Conservation (phyloP, 2,113 vertebrate genomes). For the Erinaceus europaeus region DNA sequence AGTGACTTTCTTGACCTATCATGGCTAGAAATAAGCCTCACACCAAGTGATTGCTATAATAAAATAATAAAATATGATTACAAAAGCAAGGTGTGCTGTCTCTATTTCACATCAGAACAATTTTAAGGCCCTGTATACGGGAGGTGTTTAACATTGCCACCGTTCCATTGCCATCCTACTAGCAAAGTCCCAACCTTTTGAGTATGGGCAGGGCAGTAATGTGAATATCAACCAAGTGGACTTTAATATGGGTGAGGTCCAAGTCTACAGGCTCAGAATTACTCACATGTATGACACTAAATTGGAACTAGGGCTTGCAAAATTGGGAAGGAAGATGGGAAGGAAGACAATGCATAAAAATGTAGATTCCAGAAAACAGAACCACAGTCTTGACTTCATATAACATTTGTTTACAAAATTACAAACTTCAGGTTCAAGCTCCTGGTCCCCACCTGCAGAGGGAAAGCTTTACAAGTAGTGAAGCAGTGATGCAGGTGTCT, state of each 20-base stretch:
- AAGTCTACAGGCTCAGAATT: constrained; percentile 14
- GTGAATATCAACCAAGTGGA: constrained; percentile 7
- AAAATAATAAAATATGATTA: background rate
- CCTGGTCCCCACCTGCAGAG: no score
- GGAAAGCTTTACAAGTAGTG: no score
- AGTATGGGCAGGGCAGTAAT: background rate
- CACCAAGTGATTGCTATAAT: background rate
- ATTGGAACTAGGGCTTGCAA: constrained; percentile 24
- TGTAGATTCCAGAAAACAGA: background rate
- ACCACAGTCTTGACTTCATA: background rate
- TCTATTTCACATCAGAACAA: background rate
- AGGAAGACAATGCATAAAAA: background rate
- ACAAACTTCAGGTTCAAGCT: no score
- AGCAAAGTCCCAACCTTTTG: background rate
- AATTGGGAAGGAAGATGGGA: background rate
- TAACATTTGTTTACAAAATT: background rate
- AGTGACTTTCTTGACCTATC: background rate
- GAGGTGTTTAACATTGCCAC: constrained; percentile 33
- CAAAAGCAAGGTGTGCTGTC: background rate
- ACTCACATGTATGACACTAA: constrained; percentile 33
- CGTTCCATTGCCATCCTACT: background rate
- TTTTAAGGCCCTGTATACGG: background rate
- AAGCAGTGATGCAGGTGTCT: no score
- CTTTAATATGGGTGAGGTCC: constrained; percentile 58
- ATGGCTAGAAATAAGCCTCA: background rate